Conservation (phyloP, 2,113 vertebrate genomes). For the Anoura caudifer region DNA sequence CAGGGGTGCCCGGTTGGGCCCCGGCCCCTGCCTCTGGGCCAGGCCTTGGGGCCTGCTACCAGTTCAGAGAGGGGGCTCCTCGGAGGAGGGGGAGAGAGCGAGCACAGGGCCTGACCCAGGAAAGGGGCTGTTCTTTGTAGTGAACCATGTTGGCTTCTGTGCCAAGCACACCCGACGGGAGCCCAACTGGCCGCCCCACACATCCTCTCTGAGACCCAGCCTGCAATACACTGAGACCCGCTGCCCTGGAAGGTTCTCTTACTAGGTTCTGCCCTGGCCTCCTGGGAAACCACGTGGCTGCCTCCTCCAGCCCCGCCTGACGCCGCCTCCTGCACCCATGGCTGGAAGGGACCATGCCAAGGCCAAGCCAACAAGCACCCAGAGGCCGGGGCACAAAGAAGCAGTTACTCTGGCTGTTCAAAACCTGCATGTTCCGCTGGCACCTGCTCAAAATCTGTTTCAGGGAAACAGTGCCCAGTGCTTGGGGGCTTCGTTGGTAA, state of each 20-base stretch:
- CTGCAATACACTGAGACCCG: neutral
- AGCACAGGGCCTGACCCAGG: neutral
- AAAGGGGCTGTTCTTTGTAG: neutral
- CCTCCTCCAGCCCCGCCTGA: accelerated
- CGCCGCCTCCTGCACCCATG: neutral
- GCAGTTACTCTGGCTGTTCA: neutral
- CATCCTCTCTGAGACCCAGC: neutral
- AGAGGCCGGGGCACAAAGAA: neutral
- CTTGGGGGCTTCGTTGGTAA: neutral
- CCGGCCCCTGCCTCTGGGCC: neutral
- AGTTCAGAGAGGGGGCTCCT: neutral
- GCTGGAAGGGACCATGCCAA: neutral
- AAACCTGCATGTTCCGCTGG: accelerated
- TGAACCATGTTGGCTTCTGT: too few species aligned
- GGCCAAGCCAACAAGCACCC: neutral
- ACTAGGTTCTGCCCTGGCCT: neutral
- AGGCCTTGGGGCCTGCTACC: neutral
- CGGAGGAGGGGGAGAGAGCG: neutral
- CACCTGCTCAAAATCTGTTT: neutral
- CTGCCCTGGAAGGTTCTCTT: neutral
- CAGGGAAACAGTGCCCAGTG: neutral
- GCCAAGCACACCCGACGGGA: neutral
- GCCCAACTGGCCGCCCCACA: accelerated
- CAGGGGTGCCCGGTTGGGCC: too few species aligned
- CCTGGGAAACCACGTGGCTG: neutral